Base-by-base conservation (phyloP, 2,113 vertebrate genomes). In the Planiliza haematocheilus region DNA sequence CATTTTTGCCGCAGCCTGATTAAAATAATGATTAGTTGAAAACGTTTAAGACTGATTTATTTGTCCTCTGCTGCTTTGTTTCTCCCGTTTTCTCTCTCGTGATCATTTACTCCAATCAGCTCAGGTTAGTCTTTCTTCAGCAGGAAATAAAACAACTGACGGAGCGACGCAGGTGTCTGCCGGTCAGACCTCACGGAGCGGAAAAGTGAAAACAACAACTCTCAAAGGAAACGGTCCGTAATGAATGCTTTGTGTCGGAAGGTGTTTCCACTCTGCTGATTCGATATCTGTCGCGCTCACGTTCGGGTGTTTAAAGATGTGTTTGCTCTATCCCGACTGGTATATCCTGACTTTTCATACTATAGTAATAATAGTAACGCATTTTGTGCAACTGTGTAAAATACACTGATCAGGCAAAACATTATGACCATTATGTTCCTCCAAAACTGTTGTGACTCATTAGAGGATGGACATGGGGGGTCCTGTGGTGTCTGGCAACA, bases 201-300 rank as follows among this genome's bases (percentile, higher is more conserved):
- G 34, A 73, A 52, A 68, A 68, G 51, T 42, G 57, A 68, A 70
- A 70, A 65, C 46, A 61, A 69, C 46, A 61, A 63, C 21, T 37
- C 55, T 64, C 16, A 12, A 42, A 74, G 74, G 63, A 64, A 73
- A 62, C 43, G 41, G 24, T 53, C n/a, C 59, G 59, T 50, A 41
- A 74, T 60, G 45, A 70, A 57, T 34, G 43, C 30, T 50, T 62
- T 51, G 56, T 59, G 70, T 77, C 46, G 41, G 24, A 59, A 68
- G 50, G 43, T 17, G 43, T 74, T 82, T 68, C 64, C 59, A 24
- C 74, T 45, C 12, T 59, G 65, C 52, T 65, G 65, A 59, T 64
- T 78, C 64, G 42, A 61, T 59, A 46, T 74, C 53, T 66, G 73
- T 59, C 21, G 0, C 34, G 34, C 52, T 69, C 24, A 12, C 51